Base-by-base conservation (phyloP, 2,888 invertebrate species). In the Epistrophe eligans region DNA sequence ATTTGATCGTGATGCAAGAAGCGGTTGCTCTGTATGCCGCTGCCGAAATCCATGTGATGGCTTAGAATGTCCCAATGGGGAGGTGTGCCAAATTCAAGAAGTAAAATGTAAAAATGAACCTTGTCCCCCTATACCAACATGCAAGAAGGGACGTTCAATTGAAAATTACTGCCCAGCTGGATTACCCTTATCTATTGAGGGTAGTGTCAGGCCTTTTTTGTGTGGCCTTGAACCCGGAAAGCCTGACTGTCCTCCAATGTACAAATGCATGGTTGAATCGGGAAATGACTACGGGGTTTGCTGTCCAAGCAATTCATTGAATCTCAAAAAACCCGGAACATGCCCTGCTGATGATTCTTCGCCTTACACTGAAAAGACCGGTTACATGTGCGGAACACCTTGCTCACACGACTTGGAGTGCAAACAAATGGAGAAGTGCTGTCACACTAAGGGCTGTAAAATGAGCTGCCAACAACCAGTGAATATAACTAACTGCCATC, bases 231-330 rank as follows among this genome's bases (percentile, higher is more conserved):
- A 96, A 52, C 95, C 96, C 7, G 97, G 97, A 43, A 97, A 97
- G 93, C 97, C 97, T 0, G 95, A 95, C 89, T 98, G 97, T 90
- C 97, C 97, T 0, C 96, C 97, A 0, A 94, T 97, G 84, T 97
- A 97, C 92, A 95, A 95, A 90, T 97, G 97, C 91, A 94, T 96
- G 80, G 96, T 97, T 10, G 96, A 97, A 90, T 94, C 92, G 94
- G 96, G 96, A 88, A 96, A 97, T 90, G 97, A 97, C 91, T 97
- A 97, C 90, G 97, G 97, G 0, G 97, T 97, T 15, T 97, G 97
- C 91, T 97, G 97, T 90, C 97, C 97, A 60, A 96, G 96, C 6
- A 55, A 71, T 24, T 96, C 96, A 0, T 91, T 96, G 81, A 95
- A 95, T 90, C 95, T 97, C 70, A 95, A 96, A 90, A 96, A 97